Evolutionary conservation across 2,113 vertebrate genomes (phyloP).

Genomic region (Gallinago paraguaiae): DNA sequence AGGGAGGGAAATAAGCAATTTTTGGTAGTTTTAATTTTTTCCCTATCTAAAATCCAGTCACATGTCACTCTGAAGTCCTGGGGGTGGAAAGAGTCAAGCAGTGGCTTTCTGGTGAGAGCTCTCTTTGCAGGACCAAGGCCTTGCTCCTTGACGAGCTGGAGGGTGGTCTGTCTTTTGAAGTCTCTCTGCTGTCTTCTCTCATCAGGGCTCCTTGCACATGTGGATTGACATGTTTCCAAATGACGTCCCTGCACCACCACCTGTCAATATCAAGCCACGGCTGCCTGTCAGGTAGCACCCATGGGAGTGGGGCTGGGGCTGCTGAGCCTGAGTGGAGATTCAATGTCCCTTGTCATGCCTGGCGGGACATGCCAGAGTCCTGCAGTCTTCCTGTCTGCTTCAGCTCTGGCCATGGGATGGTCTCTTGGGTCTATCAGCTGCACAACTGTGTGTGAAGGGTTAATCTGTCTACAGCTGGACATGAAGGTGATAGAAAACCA

Average conservation of each 20-base stretch:
- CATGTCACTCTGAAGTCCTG: neutral
- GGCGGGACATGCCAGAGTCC: neutral
- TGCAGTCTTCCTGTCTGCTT: neutral
- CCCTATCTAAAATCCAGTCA: neutral
- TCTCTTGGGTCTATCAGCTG: neutral
- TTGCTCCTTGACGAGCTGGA: neutral
- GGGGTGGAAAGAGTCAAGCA: neutral
- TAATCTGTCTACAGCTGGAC: neutral
- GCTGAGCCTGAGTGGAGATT: neutral
- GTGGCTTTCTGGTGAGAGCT: neutral
- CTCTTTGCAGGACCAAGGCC: neutral
- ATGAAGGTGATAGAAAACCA: neutral
- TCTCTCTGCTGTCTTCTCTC: neutral
- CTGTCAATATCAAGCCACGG: conserved; percentile 90
- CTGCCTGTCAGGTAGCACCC: conserved; percentile 81
- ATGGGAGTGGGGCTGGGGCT: neutral
- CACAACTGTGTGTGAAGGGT: neutral
- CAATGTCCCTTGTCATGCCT: neutral
- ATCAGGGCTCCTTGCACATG: conserved; percentile 91
- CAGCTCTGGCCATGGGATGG: neutral
- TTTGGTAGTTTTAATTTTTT: neutral
- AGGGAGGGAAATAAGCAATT: neutral
- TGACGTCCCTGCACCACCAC: conserved; percentile 84
- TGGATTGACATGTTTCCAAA: conserved; percentile 96
- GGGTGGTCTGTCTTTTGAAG: neutral